Percentiles rank a stretch among this genome's conserved stretches.
These are phyloP conservation scores for Mormyrus proboscirostris DNA, from an alignment of 2,797 vertebrate species.

Conservation along the genomic window DNA sequence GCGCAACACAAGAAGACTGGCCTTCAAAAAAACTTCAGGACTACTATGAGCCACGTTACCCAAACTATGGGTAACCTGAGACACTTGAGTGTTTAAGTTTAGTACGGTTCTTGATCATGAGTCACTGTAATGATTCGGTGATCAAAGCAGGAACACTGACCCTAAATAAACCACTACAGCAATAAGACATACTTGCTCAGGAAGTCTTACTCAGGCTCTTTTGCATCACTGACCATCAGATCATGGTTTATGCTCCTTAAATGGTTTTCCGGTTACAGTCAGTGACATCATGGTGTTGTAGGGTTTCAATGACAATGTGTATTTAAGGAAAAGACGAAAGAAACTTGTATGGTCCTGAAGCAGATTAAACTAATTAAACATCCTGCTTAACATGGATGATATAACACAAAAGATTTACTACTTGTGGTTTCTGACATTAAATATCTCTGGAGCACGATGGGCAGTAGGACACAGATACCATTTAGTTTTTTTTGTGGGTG, in stretches of 20 bases:
- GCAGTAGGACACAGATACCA: background rate
- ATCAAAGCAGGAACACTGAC: background rate
- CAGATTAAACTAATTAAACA: constrained; percentile 8
- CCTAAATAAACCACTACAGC: background rate
- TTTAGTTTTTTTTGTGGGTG: background rate
- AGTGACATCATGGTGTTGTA: background rate
- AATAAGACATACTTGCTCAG: background rate
- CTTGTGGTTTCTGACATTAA: background rate
- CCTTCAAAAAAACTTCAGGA: background rate
- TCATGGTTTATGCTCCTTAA: background rate
- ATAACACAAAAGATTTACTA: background rate
- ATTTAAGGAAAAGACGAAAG: background rate
- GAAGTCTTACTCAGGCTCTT: background rate
- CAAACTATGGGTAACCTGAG: background rate
- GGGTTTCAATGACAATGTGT: background rate
- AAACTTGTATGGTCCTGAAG: background rate
- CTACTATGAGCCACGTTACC: background rate
- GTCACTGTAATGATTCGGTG: background rate
- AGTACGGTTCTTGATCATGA: background rate
- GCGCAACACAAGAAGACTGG: background rate
- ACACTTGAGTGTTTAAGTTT: background rate
- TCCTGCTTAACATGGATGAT: background rate
- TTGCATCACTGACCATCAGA: background rate
- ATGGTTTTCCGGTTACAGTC: background rate
- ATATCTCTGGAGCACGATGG: background rate